These are phyloP conservation scores for Notolabrus celidotus DNA, from an alignment of 2,797 vertebrate species.

Conservation along the genomic window DNA sequence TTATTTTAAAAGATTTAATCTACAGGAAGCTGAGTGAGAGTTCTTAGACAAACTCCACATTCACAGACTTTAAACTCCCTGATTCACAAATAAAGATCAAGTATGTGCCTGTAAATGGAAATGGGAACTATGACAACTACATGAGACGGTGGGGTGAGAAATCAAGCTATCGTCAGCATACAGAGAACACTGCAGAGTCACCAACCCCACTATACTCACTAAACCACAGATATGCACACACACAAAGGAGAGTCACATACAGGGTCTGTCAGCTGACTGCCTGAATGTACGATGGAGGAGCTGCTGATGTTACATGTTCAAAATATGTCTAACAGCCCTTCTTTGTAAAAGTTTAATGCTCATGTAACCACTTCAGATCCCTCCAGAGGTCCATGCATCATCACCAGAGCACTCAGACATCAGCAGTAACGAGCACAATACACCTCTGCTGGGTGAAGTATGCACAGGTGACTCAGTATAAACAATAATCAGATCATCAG, in stretches of 20 bases:
- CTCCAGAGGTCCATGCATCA: neutral
- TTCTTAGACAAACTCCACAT: neutral
- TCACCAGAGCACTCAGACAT: neutral
- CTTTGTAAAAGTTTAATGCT: neutral
- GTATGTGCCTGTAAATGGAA: conserved; percentile 22
- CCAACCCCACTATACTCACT: neutral
- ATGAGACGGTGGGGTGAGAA: no score
- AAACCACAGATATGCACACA: conserved; percentile 13
- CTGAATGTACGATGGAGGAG: neutral
- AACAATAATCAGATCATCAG: conserved; percentile 35
- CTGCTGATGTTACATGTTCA: neutral
- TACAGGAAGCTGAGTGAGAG: no score
- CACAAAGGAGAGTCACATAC: conserved; percentile 22
- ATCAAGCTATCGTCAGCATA: no score
- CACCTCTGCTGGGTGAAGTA: conserved; percentile 16
- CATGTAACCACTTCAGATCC: neutral
- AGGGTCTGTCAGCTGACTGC: conserved; percentile 45
- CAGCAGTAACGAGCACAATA: conserved; percentile 8
- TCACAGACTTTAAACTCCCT: no score
- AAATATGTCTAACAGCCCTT: neutral
- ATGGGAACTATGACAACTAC: conserved; percentile 38
- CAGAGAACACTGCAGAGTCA: no score
- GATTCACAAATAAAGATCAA: conserved; percentile 20
- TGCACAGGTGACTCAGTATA: conserved; percentile 35
- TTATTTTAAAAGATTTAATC: no score